Evolutionary conservation across 2,113 vertebrate genomes (phyloP).

Genomic region (Pachycephala philippinensis): DNA sequence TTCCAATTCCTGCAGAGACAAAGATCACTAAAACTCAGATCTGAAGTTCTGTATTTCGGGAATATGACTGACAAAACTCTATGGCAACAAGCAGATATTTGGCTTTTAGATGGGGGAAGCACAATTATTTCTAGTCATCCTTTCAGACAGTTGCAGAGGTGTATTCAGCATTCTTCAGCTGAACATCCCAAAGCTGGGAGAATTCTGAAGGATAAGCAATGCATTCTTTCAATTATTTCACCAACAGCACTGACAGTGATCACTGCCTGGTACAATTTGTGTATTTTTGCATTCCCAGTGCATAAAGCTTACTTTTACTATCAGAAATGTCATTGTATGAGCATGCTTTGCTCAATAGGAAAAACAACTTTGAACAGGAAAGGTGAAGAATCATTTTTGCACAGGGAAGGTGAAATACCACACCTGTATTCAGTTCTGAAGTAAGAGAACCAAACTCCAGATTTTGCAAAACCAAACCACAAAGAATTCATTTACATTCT

Average conservation of each 20-base stretch:
- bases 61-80: neutral
- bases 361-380: neutral
- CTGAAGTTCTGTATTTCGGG: neutral
- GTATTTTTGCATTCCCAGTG: neutral
- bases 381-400: neutral
- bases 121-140: neutral
- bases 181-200: neutral
- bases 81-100: neutral
- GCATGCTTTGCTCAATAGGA: neutral
- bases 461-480: neutral
- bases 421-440: neutral
- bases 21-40: neutral
- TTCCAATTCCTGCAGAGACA: constrained; percentile 84
- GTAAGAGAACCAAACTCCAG: neutral
- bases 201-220: neutral
- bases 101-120: neutral
- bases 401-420: neutral
- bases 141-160: neutral
- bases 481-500: neutral
- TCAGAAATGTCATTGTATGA: neutral
- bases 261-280: neutral
- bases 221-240: neutral
- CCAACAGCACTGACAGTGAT: neutral
- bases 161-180: neutral
- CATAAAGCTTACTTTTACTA: neutral